These are phyloP conservation scores for Antheraea mylitta DNA, from an alignment of 1,140 invertebrate genomes.

Conservation along the genomic window DNA sequence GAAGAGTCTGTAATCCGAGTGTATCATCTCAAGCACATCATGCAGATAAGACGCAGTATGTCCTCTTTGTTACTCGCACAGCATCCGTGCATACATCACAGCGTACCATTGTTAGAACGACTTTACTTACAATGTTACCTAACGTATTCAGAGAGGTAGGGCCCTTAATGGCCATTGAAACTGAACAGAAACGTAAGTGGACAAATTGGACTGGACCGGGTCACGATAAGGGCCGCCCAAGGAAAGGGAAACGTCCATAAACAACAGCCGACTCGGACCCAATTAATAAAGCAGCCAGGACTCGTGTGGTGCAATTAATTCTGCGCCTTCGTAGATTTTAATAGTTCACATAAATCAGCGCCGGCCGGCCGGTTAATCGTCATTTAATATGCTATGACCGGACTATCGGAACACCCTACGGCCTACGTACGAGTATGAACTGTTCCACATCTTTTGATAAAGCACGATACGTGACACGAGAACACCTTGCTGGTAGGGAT, in stretches of 20 bases:
- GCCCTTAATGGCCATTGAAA: conserved; percentile 67
- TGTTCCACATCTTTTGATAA: conserved; percentile 14
- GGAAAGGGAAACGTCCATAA: conserved; percentile 70
- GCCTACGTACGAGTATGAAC: conserved; percentile 38
- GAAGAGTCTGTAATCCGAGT: no score
- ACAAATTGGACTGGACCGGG: conserved; percentile 63
- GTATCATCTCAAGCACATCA: no score
- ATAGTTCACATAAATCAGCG: conserved; percentile 76
- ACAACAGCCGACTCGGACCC: conserved; percentile 69
- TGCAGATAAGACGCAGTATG: no score
- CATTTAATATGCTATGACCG: conserved; percentile 70
- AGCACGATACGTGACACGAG: not conserved
- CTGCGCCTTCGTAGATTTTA: conserved; percentile 74
- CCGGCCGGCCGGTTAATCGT: conserved; percentile 69
- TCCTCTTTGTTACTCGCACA: not conserved
- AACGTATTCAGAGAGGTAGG: conserved; percentile 43
- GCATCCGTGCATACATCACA: not conserved
- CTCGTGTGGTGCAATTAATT: conserved; percentile 76
- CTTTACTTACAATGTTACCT: conserved; percentile 15
- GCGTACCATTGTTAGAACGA: conserved; percentile 10
- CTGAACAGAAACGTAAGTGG: conserved; percentile 69
- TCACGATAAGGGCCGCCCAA: conserved; percentile 61
- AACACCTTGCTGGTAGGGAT: no score
- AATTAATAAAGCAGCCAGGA: conserved; percentile 73
- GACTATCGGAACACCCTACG: conserved; percentile 38